phyloP scores from a whole-genome alignment of 2,888 invertebrate species.

The Brassicogethes aeneus region DNA sequence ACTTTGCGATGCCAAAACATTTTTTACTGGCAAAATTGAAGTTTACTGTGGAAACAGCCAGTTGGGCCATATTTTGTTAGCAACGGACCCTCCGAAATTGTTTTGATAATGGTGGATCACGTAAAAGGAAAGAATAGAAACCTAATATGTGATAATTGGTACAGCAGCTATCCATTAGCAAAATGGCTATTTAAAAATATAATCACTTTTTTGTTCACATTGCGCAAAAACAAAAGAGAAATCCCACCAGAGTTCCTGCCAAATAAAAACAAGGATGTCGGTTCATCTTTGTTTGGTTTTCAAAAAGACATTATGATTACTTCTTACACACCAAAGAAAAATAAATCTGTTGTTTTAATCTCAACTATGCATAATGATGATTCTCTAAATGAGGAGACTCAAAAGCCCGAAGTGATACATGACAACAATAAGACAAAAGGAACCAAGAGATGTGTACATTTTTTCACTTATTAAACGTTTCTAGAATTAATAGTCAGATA shows the following conservation, averaged over 20 bases:
- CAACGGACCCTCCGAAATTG: conserved; percentile 10
- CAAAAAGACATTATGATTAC: conserved; percentile 9
- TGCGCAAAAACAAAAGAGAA: conserved; percentile 25
- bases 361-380: too few species aligned
- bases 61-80: too few species aligned
- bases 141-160: conserved; percentile 25
- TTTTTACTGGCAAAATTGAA: too few species aligned
- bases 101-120: conserved; percentile 10
- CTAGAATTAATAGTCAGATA: conserved; percentile 4
- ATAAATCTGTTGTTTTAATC: conserved; percentile 17
- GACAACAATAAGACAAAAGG: conserved; percentile 6
- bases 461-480: conserved; percentile 6
- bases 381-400: too few species aligned
- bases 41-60: too few species aligned
- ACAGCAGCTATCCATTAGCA: too few species aligned
- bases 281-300: conserved; percentile 9
- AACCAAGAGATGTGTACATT: conserved; percentile 7
- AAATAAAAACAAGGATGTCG: conserved; percentile 9
- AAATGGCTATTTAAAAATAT: too few species aligned
- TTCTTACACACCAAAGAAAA: conserved; percentile 2
- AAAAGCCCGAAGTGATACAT: conserved; percentile 7
- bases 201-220: too few species aligned
- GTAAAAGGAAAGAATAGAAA: conserved; percentile 13
- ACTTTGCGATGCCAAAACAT: too few species aligned
- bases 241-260: conserved; percentile 16